Evolutionary conservation across 2,797 vertebrate species (phyloP).

Genomic region (Alexandromys oeconomus): DNA sequence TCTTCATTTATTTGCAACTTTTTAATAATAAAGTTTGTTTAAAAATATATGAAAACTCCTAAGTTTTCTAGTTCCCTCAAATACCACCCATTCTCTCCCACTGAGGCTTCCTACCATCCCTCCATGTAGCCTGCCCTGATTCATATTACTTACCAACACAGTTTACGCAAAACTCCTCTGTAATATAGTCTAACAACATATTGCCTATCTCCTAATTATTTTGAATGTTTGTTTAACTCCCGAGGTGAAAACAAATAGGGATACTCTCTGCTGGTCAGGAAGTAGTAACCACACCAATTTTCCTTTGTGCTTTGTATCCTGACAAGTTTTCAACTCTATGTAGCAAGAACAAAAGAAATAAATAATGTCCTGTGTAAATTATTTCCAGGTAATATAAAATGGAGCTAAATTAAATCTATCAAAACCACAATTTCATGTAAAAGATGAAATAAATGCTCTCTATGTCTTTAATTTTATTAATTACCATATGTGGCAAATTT

Average conservation of each 20-base stretch:
- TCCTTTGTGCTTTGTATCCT: neutral
- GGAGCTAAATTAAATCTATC: neutral
- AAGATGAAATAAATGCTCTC: constrained; percentile 9
- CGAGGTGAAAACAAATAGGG: neutral
- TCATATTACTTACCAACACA: neutral
- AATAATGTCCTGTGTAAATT: constrained; percentile 4
- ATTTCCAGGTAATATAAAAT: constrained; percentile 14
- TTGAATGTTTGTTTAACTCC: neutral
- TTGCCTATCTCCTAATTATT: neutral
- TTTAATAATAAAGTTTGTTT: neutral
- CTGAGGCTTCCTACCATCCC: neutral
- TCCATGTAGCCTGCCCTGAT: neutral
- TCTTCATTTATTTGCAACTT: neutral
- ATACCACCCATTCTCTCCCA: neutral
- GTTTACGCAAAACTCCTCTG: neutral
- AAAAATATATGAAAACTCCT: neutral
- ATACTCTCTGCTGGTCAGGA: neutral
- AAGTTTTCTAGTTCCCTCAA: neutral
- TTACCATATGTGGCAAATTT: neutral
- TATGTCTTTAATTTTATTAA: neutral
- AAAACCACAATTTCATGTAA: neutral
- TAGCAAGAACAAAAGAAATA: neutral
- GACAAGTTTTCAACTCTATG: neutral
- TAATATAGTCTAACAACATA: neutral
- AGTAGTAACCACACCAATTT: neutral